phyloP scores from a whole-genome alignment of 2,113 vertebrate species.

The Fulmarus glacialis region DNA sequence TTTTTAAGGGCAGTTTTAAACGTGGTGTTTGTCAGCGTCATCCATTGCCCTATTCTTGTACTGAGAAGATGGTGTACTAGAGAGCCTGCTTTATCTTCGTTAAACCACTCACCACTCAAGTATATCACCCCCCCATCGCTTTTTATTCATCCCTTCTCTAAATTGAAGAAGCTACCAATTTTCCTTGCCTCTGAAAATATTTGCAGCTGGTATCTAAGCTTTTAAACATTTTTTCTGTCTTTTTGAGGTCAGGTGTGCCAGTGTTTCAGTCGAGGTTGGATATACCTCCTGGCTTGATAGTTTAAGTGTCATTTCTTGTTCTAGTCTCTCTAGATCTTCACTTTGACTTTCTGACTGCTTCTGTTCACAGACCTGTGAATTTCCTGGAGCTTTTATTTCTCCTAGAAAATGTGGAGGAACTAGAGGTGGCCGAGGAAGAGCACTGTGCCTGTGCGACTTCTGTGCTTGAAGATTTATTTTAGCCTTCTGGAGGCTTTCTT shows the following conservation, averaged over 20 bases:
- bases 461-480: background rate
- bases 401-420: background rate
- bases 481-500: background rate
- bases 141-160: background rate
- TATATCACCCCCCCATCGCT: too few relatives aligned
- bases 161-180: background rate
- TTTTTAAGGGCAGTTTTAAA: background rate
- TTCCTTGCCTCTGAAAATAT: background rate
- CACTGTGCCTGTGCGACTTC: fast-evolving
- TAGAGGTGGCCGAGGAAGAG: background rate
- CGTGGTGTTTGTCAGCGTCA: background rate
- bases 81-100: background rate
- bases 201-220: background rate
- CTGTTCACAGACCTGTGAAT: background rate
- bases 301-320: background rate
- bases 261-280: background rate
- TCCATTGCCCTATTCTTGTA: background rate
- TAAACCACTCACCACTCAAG: background rate
- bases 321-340: background rate
- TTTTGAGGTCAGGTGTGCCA: background rate
- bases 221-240: background rate
- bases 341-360: background rate
- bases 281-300: background rate
- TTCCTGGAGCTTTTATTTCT: background rate
- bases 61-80: background rate